phyloP scores from a whole-genome alignment of 2,113 vertebrate species.

The Vireo altiloquus region DNA sequence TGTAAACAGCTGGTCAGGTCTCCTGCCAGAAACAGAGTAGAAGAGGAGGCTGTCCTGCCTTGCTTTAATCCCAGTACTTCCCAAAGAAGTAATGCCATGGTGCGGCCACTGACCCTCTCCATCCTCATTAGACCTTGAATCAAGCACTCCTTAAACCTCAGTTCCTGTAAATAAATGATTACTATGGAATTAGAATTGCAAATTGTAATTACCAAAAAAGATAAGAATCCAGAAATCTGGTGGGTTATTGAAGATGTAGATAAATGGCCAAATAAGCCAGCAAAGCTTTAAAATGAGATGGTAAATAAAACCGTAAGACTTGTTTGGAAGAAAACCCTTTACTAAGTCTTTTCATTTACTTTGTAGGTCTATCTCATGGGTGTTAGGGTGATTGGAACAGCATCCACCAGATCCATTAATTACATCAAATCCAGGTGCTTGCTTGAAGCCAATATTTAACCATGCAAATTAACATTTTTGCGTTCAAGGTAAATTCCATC shows the following conservation, averaged over 20 bases:
- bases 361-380: neutral
- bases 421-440: conserved; percentile 26
- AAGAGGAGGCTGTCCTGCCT: neutral
- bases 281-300: neutral
- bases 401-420: neutral
- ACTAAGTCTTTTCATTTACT: neutral
- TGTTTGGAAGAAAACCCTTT: neutral
- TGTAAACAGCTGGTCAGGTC: neutral
- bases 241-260: neutral
- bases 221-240: neutral
- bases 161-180: neutral
- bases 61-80: neutral
- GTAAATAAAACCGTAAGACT: neutral
- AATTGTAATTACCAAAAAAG: neutral
- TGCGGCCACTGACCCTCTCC: neutral
- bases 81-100: neutral
- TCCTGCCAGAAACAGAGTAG: accelerated
- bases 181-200: neutral
- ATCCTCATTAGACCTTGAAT: neutral
- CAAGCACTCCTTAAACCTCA: neutral
- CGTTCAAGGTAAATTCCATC: conserved; percentile 6
- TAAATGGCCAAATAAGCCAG: neutral
- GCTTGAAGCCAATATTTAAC: conserved; percentile 29
- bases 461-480: conserved; percentile 21
- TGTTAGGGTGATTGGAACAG: neutral